Evolutionary conservation across 2,888 invertebrate species (phyloP).

Genomic region (Macrosiphum euphorbiae): DNA sequence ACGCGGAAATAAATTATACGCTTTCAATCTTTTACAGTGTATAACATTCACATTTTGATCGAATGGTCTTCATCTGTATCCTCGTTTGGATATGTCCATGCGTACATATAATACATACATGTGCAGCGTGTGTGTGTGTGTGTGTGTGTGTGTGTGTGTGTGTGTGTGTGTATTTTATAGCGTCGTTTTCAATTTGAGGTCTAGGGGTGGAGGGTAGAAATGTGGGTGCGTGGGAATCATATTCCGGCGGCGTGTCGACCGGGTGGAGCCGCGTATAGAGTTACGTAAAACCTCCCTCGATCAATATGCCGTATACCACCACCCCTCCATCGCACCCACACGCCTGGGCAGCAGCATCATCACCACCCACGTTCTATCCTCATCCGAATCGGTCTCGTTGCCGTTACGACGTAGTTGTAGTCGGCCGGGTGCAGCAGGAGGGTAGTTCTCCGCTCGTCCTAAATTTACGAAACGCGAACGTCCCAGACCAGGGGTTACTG

Average conservation of each 20-base stretch:
- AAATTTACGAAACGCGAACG: background rate
- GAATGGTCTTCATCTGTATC: slow-evolving; percentile 1
- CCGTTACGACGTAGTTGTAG: background rate
- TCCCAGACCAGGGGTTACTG: background rate
- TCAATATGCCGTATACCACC: slow-evolving; percentile 51
- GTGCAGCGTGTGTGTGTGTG: background rate
- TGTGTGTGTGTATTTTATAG: background rate
- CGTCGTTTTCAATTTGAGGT: background rate
- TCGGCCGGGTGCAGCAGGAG: background rate
- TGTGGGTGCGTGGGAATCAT: slow-evolving; percentile 32
- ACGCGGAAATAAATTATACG: background rate
- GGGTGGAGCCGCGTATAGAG: slow-evolving; percentile 49
- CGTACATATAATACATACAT: background rate
- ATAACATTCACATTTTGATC: background rate
- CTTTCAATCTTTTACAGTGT: background rate
- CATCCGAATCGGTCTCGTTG: background rate
- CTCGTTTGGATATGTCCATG: background rate
- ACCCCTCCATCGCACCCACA: background rate
- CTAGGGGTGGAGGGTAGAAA: background rate
- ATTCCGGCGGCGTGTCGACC: slow-evolving; percentile 51
- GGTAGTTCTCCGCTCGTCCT: background rate
- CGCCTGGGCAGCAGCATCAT: slow-evolving; percentile 11
- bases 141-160: background rate
- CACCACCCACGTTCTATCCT: background rate
- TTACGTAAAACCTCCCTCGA: slow-evolving; percentile 63